Base-by-base conservation (phyloP, 2,888 invertebrate species). In the Lapara coniferarum region DNA sequence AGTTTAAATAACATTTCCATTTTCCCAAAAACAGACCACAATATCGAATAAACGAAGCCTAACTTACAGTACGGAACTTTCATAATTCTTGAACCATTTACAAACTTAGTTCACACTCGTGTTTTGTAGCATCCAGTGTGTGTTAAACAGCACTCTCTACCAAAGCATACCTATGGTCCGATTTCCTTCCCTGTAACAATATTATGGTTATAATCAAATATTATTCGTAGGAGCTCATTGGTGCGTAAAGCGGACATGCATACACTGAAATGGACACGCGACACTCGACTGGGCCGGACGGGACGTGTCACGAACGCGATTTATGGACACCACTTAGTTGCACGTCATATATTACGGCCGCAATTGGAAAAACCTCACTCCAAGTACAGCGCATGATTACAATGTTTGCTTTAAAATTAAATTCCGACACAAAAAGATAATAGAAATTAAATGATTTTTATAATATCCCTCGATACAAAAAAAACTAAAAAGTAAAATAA, bases 301-400 rank as follows among this genome's bases (percentile, higher is more conserved):
- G 85, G 73, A 78, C 81, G 79, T 84, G 88, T 82, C 89, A 85
- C 81, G 81, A 78, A 75, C 77, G 76, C 80, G 81, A 89, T 89
- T 89, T 88, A 89, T 87, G 77, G 86, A 77, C 80, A 78, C 82
- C 86, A 87, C 86, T 88, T 89, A 88, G 81, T 85, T 80, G 85
- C 87, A 89, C 88, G 89, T 89, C 87, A 89, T 87, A 86, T 78
- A 78, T 77, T 78, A 78, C 78, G 76, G 75, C 77, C 71, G 77
- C 78, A 78, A 83, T 82, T 76, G 75, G 78, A 77, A 80, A 78
- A 37, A 74, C 75, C 70, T 72, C 76, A 81, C 78, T 82, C 75
- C 74, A 71, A 70, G 44, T 46, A 69, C 66, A 69, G 57, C 69
- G 44, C 30, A 58, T 74, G 75, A 75, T 79, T 76, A 78, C 73